Evolutionary conservation across 2,113 vertebrate species (phyloP).

Genomic region (Empidonax traillii): DNA sequence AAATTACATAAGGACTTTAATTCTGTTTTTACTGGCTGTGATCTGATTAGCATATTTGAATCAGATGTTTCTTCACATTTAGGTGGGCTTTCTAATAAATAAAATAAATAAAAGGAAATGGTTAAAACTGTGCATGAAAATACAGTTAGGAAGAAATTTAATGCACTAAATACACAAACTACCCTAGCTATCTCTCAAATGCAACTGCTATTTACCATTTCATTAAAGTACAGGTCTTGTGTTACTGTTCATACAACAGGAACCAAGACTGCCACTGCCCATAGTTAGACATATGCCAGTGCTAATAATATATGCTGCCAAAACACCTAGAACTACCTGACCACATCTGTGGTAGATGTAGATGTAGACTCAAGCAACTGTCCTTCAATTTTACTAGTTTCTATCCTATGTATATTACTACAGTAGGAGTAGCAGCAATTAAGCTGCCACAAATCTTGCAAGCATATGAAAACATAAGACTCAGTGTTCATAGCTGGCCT

Average conservation of each 20-base stretch:
- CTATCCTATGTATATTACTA: background rate
- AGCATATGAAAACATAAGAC: background rate
- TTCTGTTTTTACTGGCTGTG: background rate
- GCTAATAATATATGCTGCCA: background rate
- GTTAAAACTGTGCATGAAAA: background rate
- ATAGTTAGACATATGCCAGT: background rate
- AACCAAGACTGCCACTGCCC: background rate
- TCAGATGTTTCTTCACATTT: background rate
- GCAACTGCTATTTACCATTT: background rate
- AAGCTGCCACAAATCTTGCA: background rate
- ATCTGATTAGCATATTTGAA: background rate
- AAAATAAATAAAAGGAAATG: background rate
- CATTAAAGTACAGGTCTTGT: background rate
- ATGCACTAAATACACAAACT: background rate
- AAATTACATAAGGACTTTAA: background rate
- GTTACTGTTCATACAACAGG: background rate
- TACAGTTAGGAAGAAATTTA: background rate
- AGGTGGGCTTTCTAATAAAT: background rate
- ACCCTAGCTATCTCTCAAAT: background rate
- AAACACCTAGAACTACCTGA: background rate
- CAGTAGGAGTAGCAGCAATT: background rate
- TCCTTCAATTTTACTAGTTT: background rate
- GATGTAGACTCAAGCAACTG: background rate
- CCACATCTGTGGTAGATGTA: fast-evolving
- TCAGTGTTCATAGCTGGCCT: background rate